Base-by-base conservation (phyloP, 2,113 vertebrate species). In the Burhinus oedicnemus region DNA sequence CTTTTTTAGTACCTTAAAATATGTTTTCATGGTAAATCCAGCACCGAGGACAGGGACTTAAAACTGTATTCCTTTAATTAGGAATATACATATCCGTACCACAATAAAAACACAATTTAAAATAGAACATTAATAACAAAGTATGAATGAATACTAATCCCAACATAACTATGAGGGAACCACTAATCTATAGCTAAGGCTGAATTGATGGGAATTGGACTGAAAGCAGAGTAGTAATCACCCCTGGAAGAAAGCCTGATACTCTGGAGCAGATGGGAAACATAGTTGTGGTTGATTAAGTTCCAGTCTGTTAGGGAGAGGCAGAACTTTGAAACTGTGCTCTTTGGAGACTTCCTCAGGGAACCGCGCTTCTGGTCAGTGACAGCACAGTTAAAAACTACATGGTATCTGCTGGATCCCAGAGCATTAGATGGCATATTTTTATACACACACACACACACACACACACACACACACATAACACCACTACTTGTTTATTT, bases 31-130 rank as follows among this genome's bases (percentile, higher is more conserved):
- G 65, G 61, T 18, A 78, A 96, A 92, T 91, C 92, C 83, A 85
- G 96, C 94, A 96, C 90, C 91, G 75, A 84, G 40, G 91, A 89
- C 90, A 87, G 89, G 36, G 93, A 90, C 91, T 61, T 82, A 49
- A 87, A 74, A 8, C 4, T 5, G n/a, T 47, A 12, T 85, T 83
- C 65, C 71, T 89, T 89, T 85, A 65, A 79, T 77, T 58, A 58
- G 81, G 85, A 95, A n/a, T 40, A 40, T 25, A 34, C 5, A 7
- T 68, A 69, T 42, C 29, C 0, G 0, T 38, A 76, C 12, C 32
- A 42, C 62, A 74, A 42, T 17, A 91, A 84, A 85, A 52, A 2
- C 58, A 45, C 20, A 44, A 38, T 30, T 76, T 55, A 70, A 90
- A 87, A 57, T 25, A 51, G 74, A 85, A 78, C 23, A 61, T 30